Percentiles rank a stretch among this genome's conserved stretches.
phyloP scores from a whole-genome alignment of 2,113 vertebrate species.

The Poeciliopsis occidentalis region DNA sequence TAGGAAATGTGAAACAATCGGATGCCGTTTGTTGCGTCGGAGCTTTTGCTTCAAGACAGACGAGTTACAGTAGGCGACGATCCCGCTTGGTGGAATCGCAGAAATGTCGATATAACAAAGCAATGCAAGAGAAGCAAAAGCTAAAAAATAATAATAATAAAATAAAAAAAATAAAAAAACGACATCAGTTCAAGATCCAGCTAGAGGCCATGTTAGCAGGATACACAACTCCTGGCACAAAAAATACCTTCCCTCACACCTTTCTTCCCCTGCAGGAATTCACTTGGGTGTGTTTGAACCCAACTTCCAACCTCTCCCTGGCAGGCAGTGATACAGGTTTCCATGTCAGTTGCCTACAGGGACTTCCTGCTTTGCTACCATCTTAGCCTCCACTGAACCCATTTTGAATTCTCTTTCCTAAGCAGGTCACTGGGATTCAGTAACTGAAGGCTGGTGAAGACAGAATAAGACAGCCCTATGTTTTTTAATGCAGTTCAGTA shows the following conservation, averaged over 20 bases:
- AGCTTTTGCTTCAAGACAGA: too few species aligned
- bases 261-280: constrained; percentile 6
- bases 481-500: background rate
- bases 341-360: constrained; percentile 41
- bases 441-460: constrained; percentile 12
- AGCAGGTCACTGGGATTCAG: constrained; percentile 31
- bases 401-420: constrained; percentile 24
- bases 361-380: constrained; percentile 27
- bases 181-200: background rate
- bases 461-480: background rate
- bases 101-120: background rate
- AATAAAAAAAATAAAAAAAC: background rate
- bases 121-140: background rate
- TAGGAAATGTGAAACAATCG: too few species aligned
- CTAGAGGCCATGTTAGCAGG: constrained; percentile 32
- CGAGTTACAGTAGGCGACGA: background rate
- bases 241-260: background rate
- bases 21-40: too few species aligned
- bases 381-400: constrained; percentile 21
- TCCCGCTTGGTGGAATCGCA: background rate
- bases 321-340: constrained; percentile 31
- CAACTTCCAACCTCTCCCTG: constrained; percentile 26
- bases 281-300: constrained; percentile 10
- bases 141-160: background rate
- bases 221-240: background rate